Percentiles rank a stretch among this genome's conserved stretches.
Conservation (phyloP, 1,140 invertebrate species). For the Trypoxylus dichotomus region DNA sequence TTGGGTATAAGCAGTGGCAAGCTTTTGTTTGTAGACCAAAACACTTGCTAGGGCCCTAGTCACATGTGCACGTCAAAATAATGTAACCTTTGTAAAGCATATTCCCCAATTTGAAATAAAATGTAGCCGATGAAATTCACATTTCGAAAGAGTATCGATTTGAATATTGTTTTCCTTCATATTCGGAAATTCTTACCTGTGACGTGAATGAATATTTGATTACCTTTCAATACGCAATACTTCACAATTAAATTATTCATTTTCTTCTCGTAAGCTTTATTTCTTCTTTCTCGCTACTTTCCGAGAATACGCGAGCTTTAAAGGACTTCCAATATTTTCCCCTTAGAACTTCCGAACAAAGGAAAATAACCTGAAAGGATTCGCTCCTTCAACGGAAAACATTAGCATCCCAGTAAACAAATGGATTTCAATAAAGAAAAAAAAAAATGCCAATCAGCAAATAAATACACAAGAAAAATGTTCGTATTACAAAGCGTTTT, state of each 20-base stretch:
- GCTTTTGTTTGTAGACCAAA: no score
- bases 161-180: no score
- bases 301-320: background rate
- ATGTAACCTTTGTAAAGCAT: no score
- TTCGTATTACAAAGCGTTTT: conserved; percentile 20
- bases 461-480: conserved; percentile 25
- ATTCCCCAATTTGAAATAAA: no score
- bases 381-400: background rate
- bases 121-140: no score
- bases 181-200: no score
- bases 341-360: conserved; percentile 1
- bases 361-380: background rate
- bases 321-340: conserved; percentile 2
- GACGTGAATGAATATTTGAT: background rate
- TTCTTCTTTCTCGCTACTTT: background rate
- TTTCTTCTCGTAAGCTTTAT: background rate
- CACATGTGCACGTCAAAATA: no score
- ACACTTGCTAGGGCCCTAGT: no score
- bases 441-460: conserved; percentile 23
- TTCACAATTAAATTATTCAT: background rate
- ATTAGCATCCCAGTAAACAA: conserved; percentile 14
- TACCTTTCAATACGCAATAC: background rate
- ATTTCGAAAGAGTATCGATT: no score
- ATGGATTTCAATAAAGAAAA: conserved; percentile 16
- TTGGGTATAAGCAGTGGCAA: no score